Evolutionary conservation across 1,140 invertebrate species (phyloP), one percentile per base, ranked within the genome.

Genomic region (Oryctes rhinoceros): DNA sequence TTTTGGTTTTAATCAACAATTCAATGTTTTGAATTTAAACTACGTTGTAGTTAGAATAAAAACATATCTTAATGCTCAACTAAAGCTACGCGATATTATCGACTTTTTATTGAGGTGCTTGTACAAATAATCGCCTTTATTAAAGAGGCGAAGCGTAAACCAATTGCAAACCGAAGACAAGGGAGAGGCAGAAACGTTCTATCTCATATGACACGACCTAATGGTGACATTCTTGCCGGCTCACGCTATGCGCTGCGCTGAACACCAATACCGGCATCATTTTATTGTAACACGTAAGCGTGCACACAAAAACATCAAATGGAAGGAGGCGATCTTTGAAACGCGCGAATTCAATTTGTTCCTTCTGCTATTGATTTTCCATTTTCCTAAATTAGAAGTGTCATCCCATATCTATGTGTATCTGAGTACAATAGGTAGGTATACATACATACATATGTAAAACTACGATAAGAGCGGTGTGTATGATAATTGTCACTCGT

Each of bases 341-440:
- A 71, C 65, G 24, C 9, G 20, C 20, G 11, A 37, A 71, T 24
- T 71, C 20, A 71, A 71, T 71, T 35, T 71, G 20, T 15, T 20
- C 18, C 65, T 24, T 30, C 65, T 7, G 11, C 65, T 71, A 71
- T 71, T 35, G 65, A 71, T 71, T 71, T 71, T 71, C 65, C 65
- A 71, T 35, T 71, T 71, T 71, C 65, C 65, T 30, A 35, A 71
- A 71, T 71, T 71, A 71, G 65, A 71, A 71, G 65, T 71, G 65
- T 71, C 65, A 71, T 71, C 18, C 65, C 18, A 35, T 24, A 35
- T 30, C 20, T 37, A 71, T 13, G 24, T 35, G 24, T 18, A 62
- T 67, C 9, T 24, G 20, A 71, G 15, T n/a, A 59, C n/a, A 59
- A 59, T 59, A n/a, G 10, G n/a, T 59, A 59, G 53, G n/a, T 4